Evolutionary conservation across 2,797 vertebrate genomes (phyloP), one percentile per base, ranked within the genome.

Genomic region (Silurus aristotelis): DNA sequence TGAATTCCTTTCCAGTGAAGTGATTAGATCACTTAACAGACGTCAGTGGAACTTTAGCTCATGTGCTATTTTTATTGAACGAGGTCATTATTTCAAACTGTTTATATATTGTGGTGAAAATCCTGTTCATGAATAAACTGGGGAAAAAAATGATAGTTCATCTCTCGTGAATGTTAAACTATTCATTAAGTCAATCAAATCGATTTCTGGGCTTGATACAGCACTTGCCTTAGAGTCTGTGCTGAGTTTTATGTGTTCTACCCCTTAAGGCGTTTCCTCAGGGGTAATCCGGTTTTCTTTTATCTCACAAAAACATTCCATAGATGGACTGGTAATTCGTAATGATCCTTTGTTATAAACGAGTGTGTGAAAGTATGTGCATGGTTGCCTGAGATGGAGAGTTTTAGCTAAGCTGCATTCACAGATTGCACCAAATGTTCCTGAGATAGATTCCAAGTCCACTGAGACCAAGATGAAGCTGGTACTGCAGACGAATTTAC

Each of bases 1-100:
- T 6, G 15, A 80, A 70, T 85, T 80, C 56, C 58, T 80, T 66
- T 85, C 27, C n/a, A 38, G 27, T 85, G 58, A 81, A 48, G 68
- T 81, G 60, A 72, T 81, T 17, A 63, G 46, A 73, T 38, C 43
- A 66, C 55, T 52, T 43, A 66, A 6, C 2, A 55, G 22, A 64
- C 78, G 22, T 67, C 46, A 55, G 46, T 27, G 52, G 46, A 52
- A 52, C 25, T 67, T 81, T 14, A 81, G 79, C 63, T 64, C 63
- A 81, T n/a, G 3, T 20, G 79, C 46, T 81, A 67, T 81, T 81
- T 81, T 55, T 81, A 81, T 17, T 31, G 46, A 81, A 27, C 63
- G 13, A 67, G 79, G 63, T 55, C 63, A 80, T 27, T 67, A 67
- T 67, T 81, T 81, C 5, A 67, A 60, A 31, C 15, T n/a, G 60